These are phyloP conservation scores for Anguilla rostrata DNA, from an alignment of 2,113 vertebrate species.

Conservation along the genomic window DNA sequence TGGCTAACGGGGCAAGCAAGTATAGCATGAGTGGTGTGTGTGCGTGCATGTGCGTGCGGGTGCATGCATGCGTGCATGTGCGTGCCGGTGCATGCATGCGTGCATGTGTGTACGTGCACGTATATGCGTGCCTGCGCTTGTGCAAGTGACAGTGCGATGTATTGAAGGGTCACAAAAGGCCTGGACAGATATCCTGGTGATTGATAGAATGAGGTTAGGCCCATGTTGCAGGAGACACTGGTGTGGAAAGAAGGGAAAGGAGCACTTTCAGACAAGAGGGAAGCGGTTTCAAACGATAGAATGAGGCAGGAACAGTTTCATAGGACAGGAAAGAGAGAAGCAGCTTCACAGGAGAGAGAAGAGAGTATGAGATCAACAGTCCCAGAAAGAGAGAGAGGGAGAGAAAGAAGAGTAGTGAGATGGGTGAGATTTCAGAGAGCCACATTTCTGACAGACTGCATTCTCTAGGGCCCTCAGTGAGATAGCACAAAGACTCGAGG, in stretches of 20 bases:
- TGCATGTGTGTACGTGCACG: neutral
- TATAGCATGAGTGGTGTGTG: neutral
- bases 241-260: constrained; percentile 24
- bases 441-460: neutral
- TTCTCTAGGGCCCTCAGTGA: neutral
- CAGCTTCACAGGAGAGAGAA: constrained; percentile 46
- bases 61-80: neutral
- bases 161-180: neutral
- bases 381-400: constrained; percentile 45
- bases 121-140: neutral
- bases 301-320: neutral
- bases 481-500: neutral
- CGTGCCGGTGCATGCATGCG: neutral
- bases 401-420: neutral
- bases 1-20: neutral
- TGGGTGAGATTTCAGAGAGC: neutral
- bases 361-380: constrained; percentile 32
- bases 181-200: neutral
- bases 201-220: constrained; percentile 15
- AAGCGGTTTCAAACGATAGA: neutral
- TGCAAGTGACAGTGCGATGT: neutral
- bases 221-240: neutral
- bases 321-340: neutral
- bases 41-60: neutral
- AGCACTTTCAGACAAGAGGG: neutral